These are phyloP conservation scores for Neodiprion fabricii DNA, from an alignment of 1,140 invertebrate species.

Conservation along the genomic window DNA sequence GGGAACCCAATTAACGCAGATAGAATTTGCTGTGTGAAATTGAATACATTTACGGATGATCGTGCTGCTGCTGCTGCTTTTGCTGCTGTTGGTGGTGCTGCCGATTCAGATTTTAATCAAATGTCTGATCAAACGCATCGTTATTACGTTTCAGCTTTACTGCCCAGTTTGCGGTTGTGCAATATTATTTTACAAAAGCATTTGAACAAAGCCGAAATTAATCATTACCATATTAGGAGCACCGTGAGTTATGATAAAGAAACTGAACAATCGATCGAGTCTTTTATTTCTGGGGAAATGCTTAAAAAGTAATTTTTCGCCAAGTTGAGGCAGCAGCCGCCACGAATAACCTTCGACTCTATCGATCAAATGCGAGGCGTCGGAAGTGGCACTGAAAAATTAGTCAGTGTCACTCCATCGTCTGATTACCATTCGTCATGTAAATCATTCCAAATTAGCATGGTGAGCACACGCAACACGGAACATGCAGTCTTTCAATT, in stretches of 20 bases:
- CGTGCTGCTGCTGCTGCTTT: background rate
- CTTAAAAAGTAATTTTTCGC: too few species aligned
- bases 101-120: background rate
- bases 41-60: constrained; percentile 3
- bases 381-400: background rate
- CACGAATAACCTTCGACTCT: background rate
- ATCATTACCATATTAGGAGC: background rate
- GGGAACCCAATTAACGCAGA: background rate
- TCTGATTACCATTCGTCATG: background rate
- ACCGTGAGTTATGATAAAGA: background rate
- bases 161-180: background rate
- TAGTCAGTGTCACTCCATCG: background rate
- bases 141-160: background rate
- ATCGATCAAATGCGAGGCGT: background rate
- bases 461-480: too few species aligned
- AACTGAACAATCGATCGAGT: background rate
- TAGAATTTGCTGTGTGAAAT: background rate
- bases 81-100: background rate
- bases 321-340: background rate
- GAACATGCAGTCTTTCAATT: too few species aligned
- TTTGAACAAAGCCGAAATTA: background rate
- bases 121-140: constrained; percentile 5
- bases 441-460: background rate
- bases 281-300: too few species aligned
- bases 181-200: background rate